A percentile compares a stretch with the other conserved stretches of the same genome.
Conservation (phyloP, 2,113 vertebrate species). For the Willisornis vidua region DNA sequence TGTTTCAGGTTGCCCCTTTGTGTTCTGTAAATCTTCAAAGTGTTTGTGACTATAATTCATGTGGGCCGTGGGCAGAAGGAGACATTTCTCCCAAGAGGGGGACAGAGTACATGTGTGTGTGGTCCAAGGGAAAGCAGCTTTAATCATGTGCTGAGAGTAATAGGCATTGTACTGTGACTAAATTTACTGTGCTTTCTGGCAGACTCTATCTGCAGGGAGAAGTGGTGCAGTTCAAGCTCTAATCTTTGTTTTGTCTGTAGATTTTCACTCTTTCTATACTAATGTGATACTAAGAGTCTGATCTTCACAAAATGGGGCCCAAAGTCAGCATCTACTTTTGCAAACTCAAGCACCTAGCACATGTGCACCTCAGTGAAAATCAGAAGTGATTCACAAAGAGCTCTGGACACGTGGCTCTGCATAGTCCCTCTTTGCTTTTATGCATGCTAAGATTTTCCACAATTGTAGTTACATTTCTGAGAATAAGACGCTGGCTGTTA, state of each 20-base stretch:
- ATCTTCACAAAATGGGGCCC: slow-evolving; percentile 10
- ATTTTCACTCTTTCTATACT: slow-evolving; percentile 40
- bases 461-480: background rate
- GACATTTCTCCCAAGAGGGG: slow-evolving; percentile 43
- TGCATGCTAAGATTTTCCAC: background rate
- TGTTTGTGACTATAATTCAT: slow-evolving; percentile 42
- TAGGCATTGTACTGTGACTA: slow-evolving; percentile 58
- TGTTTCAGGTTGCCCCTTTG: slow-evolving; percentile 50
- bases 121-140: slow-evolving; percentile 60
- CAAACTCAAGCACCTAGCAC: background rate
- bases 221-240: slow-evolving; percentile 39
- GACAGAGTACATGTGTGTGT: slow-evolving; percentile 57
- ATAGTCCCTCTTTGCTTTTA: background rate
- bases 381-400: background rate
- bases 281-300: background rate
- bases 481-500: background rate
- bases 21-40: slow-evolving; percentile 66
- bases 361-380: background rate
- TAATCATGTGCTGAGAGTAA: slow-evolving; percentile 49
- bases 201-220: slow-evolving; percentile 22
- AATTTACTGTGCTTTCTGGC: slow-evolving; percentile 55
- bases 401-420: background rate
- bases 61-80: slow-evolving; percentile 35
- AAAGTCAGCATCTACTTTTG: slow-evolving; percentile 28
- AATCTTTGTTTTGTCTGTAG: slow-evolving; percentile 66